Evolutionary conservation across 1,140 invertebrate species (phyloP).

Genomic region (Bombus impatiens): DNA sequence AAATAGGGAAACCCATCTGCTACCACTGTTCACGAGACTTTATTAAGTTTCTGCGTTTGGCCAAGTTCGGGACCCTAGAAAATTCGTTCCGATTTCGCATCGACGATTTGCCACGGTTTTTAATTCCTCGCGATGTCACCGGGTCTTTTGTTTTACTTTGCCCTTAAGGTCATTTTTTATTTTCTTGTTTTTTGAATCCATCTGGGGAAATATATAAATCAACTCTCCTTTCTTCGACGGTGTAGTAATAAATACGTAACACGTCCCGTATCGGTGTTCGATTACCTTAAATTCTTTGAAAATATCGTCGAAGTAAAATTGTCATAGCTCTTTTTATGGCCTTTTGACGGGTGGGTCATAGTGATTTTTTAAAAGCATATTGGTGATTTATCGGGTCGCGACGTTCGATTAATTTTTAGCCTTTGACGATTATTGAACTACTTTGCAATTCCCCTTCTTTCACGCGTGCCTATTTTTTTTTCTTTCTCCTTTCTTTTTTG

Average conservation of each 20-base stretch:
- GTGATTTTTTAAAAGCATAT: conserved; percentile 5
- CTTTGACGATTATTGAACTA: not conserved
- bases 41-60: conserved; percentile 46
- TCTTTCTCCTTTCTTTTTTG: not conserved
- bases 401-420: not conserved
- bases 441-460: not conserved
- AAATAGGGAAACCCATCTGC: conserved; percentile 68
- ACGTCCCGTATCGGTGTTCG: not conserved
- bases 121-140: not conserved
- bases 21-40: conserved; percentile 35
- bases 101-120: not conserved
- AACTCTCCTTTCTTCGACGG: not conserved
- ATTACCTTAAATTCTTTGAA: not conserved
- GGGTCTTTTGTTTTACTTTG: not conserved
- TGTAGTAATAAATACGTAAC: not conserved
- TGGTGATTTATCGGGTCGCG: not conserved
- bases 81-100: not conserved
- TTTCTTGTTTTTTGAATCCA: too few species aligned
- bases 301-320: not conserved
- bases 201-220: not conserved
- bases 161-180: not conserved
- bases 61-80: not conserved
- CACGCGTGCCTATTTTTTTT: too few species aligned
- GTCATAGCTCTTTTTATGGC: not conserved
- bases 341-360: not conserved